These are phyloP conservation scores for Hippoglossus stenolepis DNA, from an alignment of 2,113 vertebrate species.

Conservation along the genomic window DNA sequence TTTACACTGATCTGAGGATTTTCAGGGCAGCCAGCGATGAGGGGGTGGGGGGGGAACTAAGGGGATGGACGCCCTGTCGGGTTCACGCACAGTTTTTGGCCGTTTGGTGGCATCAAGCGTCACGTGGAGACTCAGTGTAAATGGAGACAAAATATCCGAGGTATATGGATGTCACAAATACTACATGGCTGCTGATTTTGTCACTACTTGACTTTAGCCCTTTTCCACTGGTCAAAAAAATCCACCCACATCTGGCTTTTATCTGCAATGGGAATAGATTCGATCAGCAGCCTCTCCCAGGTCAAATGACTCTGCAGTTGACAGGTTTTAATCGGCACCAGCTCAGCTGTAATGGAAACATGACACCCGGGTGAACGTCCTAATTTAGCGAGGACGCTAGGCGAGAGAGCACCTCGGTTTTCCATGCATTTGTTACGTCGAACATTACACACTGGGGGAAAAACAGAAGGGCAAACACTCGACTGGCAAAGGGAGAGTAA, in stretches of 20 bases:
- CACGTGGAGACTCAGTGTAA: conserved; percentile 29
- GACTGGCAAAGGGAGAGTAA: not conserved
- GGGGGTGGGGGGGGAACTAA: conserved; percentile 59
- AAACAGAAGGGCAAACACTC: no score
- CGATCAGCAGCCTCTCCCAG: no score
- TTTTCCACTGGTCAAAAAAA: no score
- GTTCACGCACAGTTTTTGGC: conserved; percentile 25
- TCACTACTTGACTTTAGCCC: not conserved
- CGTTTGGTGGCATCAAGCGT: conserved; percentile 31
- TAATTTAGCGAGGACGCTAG: not conserved
- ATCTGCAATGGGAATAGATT: not conserved
- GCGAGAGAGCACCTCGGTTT: no score
- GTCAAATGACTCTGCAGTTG: not conserved
- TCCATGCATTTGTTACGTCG: no score
- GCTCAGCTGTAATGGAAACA: not conserved
- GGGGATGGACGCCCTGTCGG: conserved; percentile 61
- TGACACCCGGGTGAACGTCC: not conserved
- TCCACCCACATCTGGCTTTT: not conserved
- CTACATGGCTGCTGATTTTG: not conserved
- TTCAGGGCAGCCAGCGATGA: conserved; percentile 49
- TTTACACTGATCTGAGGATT: conserved; percentile 74
- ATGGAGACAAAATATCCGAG: conserved; percentile 20
- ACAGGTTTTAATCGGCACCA: not conserved
- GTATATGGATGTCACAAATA: conserved; percentile 23
- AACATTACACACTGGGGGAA: no score